A percentile compares a stretch with the other conserved stretches of the same genome.
phyloP scores from a whole-genome alignment of 2,797 vertebrate species.

The Anguilla obscura region DNA sequence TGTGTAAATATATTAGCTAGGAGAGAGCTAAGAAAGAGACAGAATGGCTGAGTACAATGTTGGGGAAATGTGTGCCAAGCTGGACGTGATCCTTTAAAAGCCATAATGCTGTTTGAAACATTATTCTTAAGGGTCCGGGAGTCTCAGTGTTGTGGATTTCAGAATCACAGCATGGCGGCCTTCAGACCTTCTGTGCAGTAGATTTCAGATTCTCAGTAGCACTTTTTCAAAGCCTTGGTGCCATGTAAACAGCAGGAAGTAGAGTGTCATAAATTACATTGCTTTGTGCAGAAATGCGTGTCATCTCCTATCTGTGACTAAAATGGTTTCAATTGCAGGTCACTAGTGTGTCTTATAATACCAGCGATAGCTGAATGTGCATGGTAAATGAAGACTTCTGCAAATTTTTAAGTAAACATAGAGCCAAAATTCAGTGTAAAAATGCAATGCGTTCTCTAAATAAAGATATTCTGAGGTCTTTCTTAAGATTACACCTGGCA shows the following conservation, averaged over 20 bases:
- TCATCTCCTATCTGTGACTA: not conserved
- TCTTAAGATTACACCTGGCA: too few relatives aligned
- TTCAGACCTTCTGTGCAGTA: not conserved
- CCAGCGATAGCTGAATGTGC: not conserved
- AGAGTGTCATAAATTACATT: not conserved
- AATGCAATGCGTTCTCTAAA: too few relatives aligned
- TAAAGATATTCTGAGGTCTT: too few relatives aligned
- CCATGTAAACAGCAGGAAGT: not conserved
- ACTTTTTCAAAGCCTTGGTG: not conserved
- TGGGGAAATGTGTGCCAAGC: not conserved
- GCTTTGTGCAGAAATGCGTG: not conserved
- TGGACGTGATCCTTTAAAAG: not conserved
- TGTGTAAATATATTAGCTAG: constrained; percentile 39
- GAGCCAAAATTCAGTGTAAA: too few relatives aligned
- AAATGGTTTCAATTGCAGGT: not conserved
- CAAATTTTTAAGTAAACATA: not conserved
- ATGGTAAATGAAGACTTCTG: not conserved
- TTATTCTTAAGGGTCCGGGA: not conserved
- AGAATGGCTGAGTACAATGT: constrained; percentile 27
- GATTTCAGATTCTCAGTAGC: not conserved
- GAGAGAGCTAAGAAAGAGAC: not conserved
- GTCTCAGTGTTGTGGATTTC: not conserved
- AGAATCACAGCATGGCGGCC: not conserved
- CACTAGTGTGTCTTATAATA: not conserved
- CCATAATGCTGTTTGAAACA: not conserved